Conservation (phyloP, 2,888 invertebrate genomes). For the Autographa pulchrina region DNA sequence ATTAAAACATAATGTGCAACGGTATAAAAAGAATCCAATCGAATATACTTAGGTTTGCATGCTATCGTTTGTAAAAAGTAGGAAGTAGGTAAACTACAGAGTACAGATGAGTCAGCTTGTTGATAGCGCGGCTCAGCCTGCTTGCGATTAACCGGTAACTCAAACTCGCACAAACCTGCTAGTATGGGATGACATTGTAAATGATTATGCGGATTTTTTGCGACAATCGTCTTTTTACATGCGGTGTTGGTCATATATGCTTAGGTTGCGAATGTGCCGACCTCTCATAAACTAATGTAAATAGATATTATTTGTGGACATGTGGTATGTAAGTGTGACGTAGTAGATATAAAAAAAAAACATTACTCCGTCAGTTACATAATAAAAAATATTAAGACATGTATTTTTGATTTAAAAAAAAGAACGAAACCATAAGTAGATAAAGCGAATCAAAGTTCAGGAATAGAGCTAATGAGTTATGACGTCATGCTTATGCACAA, state of each 20-base stretch:
- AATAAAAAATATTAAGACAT: too few species aligned
- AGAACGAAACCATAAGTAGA: too few species aligned
- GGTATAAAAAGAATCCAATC: background rate
- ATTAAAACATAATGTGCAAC: background rate
- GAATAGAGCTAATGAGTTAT: too few species aligned
- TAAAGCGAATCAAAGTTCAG: too few species aligned
- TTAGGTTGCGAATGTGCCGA: background rate
- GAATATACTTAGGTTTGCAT: background rate
- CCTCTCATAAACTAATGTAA: background rate
- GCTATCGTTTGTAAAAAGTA: background rate
- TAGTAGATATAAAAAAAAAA: too few species aligned
- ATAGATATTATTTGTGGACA: too few species aligned
- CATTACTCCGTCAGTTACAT: too few species aligned
- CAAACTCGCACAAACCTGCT: background rate
- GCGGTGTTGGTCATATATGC: background rate
- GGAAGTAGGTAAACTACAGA: background rate
- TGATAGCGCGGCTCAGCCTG: background rate
- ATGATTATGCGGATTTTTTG: background rate
- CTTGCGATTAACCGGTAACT: background rate
- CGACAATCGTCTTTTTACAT: background rate
- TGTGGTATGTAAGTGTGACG: too few species aligned
- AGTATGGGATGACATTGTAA: background rate
- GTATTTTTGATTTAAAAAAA: too few species aligned
- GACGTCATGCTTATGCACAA: too few species aligned
- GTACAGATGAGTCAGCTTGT: background rate